These are phyloP conservation scores for Decapterus maruadsi DNA, from an alignment of 2,797 vertebrate genomes.

Conservation along the genomic window DNA sequence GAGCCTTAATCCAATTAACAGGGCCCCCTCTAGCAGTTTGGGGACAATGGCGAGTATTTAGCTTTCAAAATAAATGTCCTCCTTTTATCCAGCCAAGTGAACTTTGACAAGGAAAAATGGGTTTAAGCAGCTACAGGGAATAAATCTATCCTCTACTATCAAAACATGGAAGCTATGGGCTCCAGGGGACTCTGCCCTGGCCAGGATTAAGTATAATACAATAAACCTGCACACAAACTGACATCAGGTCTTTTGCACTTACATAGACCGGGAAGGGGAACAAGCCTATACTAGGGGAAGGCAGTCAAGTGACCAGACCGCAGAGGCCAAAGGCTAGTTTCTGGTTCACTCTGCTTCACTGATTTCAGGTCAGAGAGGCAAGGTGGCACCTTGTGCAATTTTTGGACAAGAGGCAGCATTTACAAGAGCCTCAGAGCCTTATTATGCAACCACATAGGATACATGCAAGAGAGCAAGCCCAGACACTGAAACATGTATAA, in stretches of 20 bases:
- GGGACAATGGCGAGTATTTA: constrained; percentile 70
- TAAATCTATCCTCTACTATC: constrained; percentile 48
- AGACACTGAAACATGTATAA: background rate
- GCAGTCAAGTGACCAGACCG: constrained; percentile 55
- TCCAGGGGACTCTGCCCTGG: constrained; percentile 19
- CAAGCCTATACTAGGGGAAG: constrained; percentile 34
- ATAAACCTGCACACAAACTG: constrained; percentile 30
- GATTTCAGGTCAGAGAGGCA: constrained; percentile 32
- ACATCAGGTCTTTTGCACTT: constrained; percentile 23
- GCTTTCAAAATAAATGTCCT: constrained; percentile 66
- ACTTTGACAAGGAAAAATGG: constrained; percentile 60
- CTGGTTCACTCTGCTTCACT: constrained; percentile 46
- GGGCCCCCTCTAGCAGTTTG: constrained; percentile 46
- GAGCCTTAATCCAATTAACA: constrained; percentile 80
- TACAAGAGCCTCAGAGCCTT: constrained; percentile 1
- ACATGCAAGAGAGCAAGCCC: background rate
- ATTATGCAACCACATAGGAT: constrained; percentile 29
- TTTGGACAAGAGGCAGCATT: constrained; percentile 26
- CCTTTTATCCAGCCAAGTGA: constrained; percentile 56
- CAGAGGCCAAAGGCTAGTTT: constrained; percentile 50
- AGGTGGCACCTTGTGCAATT: constrained; percentile 25
- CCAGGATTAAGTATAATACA: constrained; percentile 51
- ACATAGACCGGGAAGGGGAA: constrained; percentile 38
- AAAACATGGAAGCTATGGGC: constrained; percentile 25
- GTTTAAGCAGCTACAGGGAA: constrained; percentile 53